Conservation (phyloP, 2,888 invertebrate species). For the Elgonia sp. region DNA sequence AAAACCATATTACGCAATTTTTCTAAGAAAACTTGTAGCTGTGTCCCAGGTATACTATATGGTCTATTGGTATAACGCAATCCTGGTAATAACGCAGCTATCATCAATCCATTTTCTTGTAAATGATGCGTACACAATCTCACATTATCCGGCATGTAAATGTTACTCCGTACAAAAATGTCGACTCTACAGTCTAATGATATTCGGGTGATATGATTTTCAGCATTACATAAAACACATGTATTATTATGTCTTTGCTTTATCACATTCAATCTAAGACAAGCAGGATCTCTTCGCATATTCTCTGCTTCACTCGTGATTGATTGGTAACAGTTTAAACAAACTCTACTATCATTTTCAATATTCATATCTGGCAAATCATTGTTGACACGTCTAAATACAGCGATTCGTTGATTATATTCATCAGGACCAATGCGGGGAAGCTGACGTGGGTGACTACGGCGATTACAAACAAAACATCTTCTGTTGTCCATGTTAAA, state of each 20-base stretch:
- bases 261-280: slow-evolving; percentile 30
- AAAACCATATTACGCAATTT: not conserved
- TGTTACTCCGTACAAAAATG: slow-evolving; percentile 4
- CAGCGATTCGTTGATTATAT: not conserved
- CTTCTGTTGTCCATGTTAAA: not conserved
- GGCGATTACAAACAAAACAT: not conserved
- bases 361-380: slow-evolving; percentile 2
- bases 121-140: slow-evolving; percentile 61
- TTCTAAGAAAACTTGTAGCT: slow-evolving; percentile 30
- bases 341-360: slow-evolving; percentile 13
- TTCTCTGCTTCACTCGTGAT: not conserved
- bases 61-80: slow-evolving; percentile 46
- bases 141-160: slow-evolving; percentile 56
- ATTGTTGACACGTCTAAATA: not conserved
- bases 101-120: slow-evolving; percentile 31
- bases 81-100: slow-evolving; percentile 13
- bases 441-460: not conserved
- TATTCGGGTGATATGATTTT: not conserved
- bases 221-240: not conserved
- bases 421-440: not conserved
- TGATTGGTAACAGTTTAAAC: slow-evolving; percentile 12
- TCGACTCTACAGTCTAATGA: not conserved
- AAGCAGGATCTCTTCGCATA: not conserved
- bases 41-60: slow-evolving; percentile 20
- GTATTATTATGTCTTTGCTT: not conserved